Evolutionary conservation across 2,797 vertebrate genomes (phyloP).

Genomic region (Tenualosa ilisha): DNA sequence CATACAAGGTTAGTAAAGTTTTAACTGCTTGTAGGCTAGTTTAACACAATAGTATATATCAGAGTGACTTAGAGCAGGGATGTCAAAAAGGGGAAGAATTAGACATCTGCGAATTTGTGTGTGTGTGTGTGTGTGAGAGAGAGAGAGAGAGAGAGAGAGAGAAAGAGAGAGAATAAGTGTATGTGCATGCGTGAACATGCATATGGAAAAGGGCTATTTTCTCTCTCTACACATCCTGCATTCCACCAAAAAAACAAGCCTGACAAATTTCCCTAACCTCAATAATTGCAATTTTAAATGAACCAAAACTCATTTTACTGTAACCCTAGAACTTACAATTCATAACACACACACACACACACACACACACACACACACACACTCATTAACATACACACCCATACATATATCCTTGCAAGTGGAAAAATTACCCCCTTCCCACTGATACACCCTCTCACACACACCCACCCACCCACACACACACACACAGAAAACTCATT

Average conservation of each 20-base stretch:
- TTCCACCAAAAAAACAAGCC: slow-evolving; percentile 17
- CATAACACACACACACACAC: neutral
- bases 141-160: too few relatives aligned
- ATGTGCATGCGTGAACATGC: neutral
- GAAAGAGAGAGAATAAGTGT: neutral
- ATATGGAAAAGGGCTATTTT: neutral
- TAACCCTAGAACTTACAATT: slow-evolving; percentile 6
- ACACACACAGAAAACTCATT: slow-evolving; percentile 9
- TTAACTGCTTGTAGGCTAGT: neutral
- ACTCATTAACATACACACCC: neutral
- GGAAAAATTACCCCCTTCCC: too few relatives aligned
- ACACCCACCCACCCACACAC: neutral
- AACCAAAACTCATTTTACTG: slow-evolving; percentile 27
- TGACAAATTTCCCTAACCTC: slow-evolving; percentile 11
- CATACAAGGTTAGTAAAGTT: neutral
- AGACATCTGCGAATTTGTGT: neutral
- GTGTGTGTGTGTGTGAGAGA: neutral
- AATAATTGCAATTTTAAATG: slow-evolving; percentile 26
- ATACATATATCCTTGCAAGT: neutral
- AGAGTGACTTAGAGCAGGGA: neutral
- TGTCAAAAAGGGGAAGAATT: neutral
- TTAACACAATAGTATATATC: neutral
- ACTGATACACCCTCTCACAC: neutral
- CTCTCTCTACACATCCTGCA: neutral
- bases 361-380: neutral